Evolutionary conservation across 2,888 invertebrate species (phyloP), one percentile per base, ranked within the genome.

Genomic region (Campoplex capitator): DNA sequence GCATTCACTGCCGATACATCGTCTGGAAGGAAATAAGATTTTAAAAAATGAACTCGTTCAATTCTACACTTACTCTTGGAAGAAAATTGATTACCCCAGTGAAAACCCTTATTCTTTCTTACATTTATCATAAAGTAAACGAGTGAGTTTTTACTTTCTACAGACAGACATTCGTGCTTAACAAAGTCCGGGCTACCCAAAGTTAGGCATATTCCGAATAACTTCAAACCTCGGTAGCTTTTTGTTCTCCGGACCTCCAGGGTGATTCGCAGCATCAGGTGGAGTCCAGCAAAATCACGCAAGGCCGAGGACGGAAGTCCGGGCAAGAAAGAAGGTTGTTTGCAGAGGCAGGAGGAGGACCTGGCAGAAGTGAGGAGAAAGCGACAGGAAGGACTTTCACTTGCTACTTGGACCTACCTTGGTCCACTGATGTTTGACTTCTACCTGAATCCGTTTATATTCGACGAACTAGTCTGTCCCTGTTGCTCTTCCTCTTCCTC

Each of bases 381-480:
- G 28, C 75, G 35, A 13, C 23, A 71, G 54, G 42, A 74, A 71
- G 32, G 45, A 70, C 45, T 58, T 56, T 35, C 45, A 38, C 23
- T 45, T 18, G 38, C 28, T 42, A 13, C 13, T 35, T 54, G 51
- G 68, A 48, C 83, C 77, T 81, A 77, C 77, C 67, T 80, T 74
- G 68, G 74, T 88, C 88, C 90, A 90, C 91, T 92, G 90, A 89
- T 93, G 93, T 93, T 93, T 93, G 91, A 93, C 93, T 93, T 93
- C 91, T 90, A 90, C 90, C 90, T 92, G 93, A 93, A 93, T 93
- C 93, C 92, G 92, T 92, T 91, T 90, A 85, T 91, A 89, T 89
- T 90, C 86, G 89, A 58, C 56, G 70, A 80, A 73, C 74, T 54
- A 70, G 68, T n/a, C 13, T 51, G 7, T 65, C n/a, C 32, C 79